A percentile compares a stretch with the other conserved stretches of the same genome.
Evolutionary conservation across 2,797 vertebrate genomes (phyloP).

Genomic region (Hipposideros larvatus): DNA sequence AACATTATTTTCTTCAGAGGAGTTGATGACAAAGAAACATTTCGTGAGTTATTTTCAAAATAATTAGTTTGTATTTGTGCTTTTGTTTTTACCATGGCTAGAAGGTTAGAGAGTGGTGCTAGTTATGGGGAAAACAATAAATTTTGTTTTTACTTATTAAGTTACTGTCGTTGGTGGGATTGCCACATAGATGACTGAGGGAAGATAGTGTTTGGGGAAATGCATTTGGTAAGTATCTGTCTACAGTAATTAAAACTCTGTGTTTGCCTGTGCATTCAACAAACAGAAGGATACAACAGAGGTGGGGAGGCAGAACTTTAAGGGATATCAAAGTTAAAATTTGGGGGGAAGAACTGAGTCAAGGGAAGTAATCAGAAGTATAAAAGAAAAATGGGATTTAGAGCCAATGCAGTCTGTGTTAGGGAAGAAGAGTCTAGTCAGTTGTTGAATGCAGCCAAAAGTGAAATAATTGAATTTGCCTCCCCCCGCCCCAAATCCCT

Average conservation of each 20-base stretch:
- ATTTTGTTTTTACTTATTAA: slow-evolving; percentile 14
- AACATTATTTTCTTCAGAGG: not conserved
- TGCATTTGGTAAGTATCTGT: not conserved
- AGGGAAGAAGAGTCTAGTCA: not conserved
- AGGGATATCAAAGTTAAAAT: slow-evolving; percentile 6
- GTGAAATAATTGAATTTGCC: not conserved
- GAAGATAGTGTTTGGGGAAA: not conserved
- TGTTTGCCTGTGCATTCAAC: not conserved
- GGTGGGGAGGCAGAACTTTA: not conserved
- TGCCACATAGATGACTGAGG: not conserved
- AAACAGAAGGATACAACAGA: not conserved
- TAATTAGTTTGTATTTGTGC: not conserved
- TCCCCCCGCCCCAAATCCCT: not conserved
- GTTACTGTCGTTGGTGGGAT: not conserved
- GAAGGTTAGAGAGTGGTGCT: not conserved
- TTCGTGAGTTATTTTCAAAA: not conserved
- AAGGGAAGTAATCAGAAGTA: not conserved
- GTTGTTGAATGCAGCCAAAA: not conserved
- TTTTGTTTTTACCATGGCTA: not conserved
- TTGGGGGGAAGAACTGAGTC: not conserved
- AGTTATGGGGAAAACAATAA: not conserved
- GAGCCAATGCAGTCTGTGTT: not conserved
- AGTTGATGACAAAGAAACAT: not conserved
- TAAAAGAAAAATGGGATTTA: not conserved
- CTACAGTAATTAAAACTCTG: not conserved